These are phyloP conservation scores for Dione vanillae DNA, from an alignment of 2,888 invertebrate species.

Conservation along the genomic window DNA sequence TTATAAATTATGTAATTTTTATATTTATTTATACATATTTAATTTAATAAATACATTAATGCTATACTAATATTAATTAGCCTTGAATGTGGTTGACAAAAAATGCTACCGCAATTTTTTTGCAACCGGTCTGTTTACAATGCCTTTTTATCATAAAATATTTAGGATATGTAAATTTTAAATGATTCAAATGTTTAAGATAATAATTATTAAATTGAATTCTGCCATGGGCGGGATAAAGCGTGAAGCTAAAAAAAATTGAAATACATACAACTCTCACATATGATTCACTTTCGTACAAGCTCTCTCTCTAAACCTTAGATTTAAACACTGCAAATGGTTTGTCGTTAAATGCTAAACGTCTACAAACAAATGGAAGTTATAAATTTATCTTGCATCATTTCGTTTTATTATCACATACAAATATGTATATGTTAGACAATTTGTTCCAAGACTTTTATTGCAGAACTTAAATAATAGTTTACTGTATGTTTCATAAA, in stretches of 20 bases:
- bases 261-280: slow-evolving; percentile 4
- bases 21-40: not conserved
- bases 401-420: not conserved
- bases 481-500: too few relatives aligned
- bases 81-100: slow-evolving; percentile 4
- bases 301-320: slow-evolving; percentile 31
- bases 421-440: not conserved
- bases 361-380: slow-evolving; percentile 6
- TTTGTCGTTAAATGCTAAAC: slow-evolving; percentile 18
- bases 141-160: not conserved
- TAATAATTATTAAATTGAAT: not conserved
- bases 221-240: too few relatives aligned
- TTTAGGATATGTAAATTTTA: not conserved
- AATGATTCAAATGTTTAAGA: not conserved
- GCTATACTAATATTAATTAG: not conserved
- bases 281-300: slow-evolving; percentile 31
- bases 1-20: too few relatives aligned
- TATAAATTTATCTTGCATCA: not conserved
- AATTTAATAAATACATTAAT: not conserved
- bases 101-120: slow-evolving; percentile 16
- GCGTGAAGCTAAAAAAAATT: too few relatives aligned
- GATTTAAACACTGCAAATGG: slow-evolving; percentile 7
- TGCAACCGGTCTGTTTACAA: not conserved
- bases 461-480: not conserved
- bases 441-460: not conserved